Conservation (phyloP, 2,888 invertebrate species). For the Helicoverpa assulta region DNA sequence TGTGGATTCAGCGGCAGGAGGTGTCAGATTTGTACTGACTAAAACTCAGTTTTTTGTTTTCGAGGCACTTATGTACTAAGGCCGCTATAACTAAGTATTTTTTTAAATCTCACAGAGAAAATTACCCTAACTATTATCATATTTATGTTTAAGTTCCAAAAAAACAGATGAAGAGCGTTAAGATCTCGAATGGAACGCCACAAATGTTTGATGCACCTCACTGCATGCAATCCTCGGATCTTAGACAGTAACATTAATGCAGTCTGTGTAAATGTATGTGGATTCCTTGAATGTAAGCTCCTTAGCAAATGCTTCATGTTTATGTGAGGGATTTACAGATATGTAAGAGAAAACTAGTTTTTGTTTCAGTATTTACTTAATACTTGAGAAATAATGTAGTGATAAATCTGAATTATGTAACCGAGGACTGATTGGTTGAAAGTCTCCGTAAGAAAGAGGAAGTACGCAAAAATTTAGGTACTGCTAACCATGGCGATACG, state of each 20-base stretch:
- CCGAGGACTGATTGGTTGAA: too few relatives aligned
- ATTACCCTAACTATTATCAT: too few relatives aligned
- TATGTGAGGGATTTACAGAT: background rate
- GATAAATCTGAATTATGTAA: too few relatives aligned
- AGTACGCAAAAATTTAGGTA: too few relatives aligned
- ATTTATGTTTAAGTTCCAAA: background rate
- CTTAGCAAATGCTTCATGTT: background rate
- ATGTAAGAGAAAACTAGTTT: background rate
- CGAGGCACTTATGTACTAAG: too few relatives aligned
- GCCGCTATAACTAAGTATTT: too few relatives aligned
- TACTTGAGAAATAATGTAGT: background rate
- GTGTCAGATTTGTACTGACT: too few relatives aligned
- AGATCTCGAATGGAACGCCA: constrained; percentile 17
- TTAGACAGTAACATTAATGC: constrained; percentile 29
- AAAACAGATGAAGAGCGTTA: background rate
- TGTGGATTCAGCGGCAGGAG: too few relatives aligned
- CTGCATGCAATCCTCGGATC: constrained; percentile 22
- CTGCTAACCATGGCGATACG: too few relatives aligned
- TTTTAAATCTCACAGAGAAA: too few relatives aligned
- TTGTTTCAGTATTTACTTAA: background rate
- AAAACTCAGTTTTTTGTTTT: too few relatives aligned
- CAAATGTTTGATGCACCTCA: constrained; percentile 25
- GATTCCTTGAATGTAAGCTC: constrained; percentile 11
- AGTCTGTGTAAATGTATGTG: constrained; percentile 4
- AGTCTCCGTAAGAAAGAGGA: too few relatives aligned